Conservation (phyloP, 2,797 vertebrate species). For the Psittacula derbiana region DNA sequence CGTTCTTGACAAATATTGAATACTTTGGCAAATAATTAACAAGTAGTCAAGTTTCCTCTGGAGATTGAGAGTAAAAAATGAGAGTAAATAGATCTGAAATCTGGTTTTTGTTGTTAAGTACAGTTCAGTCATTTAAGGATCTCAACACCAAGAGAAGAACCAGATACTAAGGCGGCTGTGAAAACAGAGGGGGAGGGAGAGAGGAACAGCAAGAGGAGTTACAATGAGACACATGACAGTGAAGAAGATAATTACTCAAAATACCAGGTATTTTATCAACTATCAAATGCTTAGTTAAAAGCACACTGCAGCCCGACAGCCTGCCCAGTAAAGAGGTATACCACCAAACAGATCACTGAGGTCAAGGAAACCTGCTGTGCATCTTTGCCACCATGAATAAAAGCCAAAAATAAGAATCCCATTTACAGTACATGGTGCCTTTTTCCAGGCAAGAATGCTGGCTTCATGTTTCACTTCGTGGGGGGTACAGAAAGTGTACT, state of each 20-base stretch:
- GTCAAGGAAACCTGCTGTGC: not conserved
- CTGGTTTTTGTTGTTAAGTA: not conserved
- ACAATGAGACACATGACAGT: not conserved
- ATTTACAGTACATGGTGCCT: not conserved
- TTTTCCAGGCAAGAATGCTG: not conserved
- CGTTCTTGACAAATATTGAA: not conserved
- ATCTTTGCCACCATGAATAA: not conserved
- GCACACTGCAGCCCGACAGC: not conserved
- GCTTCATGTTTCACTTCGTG: not conserved
- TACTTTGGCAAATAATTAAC: slow-evolving; percentile 22
- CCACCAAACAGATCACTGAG: not conserved
- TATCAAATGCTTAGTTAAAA: not conserved
- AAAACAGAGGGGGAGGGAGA: not conserved
- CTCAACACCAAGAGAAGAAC: not conserved
- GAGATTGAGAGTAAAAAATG: not conserved
- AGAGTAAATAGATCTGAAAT: not conserved
- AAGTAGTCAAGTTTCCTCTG: not conserved
- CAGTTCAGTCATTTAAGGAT: not conserved
- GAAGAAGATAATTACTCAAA: not conserved
- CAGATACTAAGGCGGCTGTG: not conserved
- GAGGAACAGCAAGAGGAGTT: not conserved
- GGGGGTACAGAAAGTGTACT: not conserved
- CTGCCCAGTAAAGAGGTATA: not conserved
- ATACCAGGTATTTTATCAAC: not conserved
- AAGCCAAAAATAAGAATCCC: not conserved